phyloP scores from a whole-genome alignment of 2,888 invertebrate species.

The Temnothorax rugatulus region DNA sequence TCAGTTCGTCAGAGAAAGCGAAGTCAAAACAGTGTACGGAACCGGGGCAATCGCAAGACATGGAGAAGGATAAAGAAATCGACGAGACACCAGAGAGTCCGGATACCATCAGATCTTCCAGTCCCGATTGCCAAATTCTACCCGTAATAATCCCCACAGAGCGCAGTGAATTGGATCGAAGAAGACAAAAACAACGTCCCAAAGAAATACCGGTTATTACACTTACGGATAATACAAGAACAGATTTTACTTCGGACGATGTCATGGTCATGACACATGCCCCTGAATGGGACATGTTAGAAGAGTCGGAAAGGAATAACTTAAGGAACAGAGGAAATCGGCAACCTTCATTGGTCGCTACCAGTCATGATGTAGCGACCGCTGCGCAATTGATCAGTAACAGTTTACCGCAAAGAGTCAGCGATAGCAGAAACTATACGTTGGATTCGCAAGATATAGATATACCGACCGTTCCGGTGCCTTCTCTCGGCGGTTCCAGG shows the following conservation, averaged over 20 bases:
- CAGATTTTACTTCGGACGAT: constrained; percentile 58
- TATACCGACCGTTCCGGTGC: constrained; percentile 78
- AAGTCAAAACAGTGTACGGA: not conserved
- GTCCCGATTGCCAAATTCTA: constrained; percentile 76
- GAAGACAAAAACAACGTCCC: constrained; percentile 15
- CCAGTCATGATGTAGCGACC: constrained; percentile 66
- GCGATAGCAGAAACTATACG: constrained; percentile 42
- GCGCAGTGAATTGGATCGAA: constrained; percentile 65
- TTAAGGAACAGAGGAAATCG: constrained; percentile 46
- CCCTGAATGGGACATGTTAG: constrained; percentile 76
- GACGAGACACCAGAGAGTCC: constrained; percentile 86
- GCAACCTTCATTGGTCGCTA: constrained; percentile 56
- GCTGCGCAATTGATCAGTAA: constrained; percentile 67
- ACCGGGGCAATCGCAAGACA: not conserved
- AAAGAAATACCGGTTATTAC: constrained; percentile 77
- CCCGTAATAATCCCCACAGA: constrained; percentile 86
- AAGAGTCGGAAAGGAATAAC: constrained; percentile 69
- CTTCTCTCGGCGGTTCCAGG: constrained; percentile 78
- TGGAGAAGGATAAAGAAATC: constrained; percentile 57
- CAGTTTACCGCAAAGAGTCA: constrained; percentile 67
- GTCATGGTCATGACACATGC: constrained; percentile 30
- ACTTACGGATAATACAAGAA: constrained; percentile 75
- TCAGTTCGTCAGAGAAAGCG: constrained; percentile 43
- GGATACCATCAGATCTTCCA: constrained; percentile 83
- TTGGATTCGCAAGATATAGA: constrained; percentile 74